Conservation (phyloP, 2,888 invertebrate genomes). For the Smittia aterrima region DNA sequence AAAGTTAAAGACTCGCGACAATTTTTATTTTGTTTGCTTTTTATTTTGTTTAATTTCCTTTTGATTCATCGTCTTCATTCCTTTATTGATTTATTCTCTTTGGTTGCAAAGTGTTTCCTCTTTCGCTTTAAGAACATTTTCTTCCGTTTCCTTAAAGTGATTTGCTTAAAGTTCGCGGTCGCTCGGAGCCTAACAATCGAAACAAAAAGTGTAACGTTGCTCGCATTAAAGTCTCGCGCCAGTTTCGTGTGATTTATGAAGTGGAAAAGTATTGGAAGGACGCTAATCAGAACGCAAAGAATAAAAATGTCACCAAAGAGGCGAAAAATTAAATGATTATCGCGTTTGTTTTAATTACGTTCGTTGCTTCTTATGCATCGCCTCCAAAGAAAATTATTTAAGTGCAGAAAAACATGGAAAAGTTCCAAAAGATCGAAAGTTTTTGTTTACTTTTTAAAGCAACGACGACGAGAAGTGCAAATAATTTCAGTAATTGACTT, state of each 20-base stretch:
- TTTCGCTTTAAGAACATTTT: not conserved
- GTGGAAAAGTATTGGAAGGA: constrained; percentile 24
- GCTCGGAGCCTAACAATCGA: not conserved
- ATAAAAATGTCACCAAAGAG: constrained; percentile 35
- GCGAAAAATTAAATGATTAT: constrained; percentile 40
- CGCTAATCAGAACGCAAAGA: constrained; percentile 16
- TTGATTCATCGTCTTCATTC: not conserved
- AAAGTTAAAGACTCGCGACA: not conserved
- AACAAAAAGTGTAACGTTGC: not conserved
- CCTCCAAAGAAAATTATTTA: not conserved
- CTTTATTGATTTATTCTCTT: not conserved
- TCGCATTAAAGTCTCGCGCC: no score
- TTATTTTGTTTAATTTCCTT: not conserved
- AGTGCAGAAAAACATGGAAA: not conserved
- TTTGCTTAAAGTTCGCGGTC: not conserved
- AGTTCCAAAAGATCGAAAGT: not conserved
- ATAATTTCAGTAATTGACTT: not conserved
- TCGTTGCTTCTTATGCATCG: not conserved
- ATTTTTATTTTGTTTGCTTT: constrained; percentile 23
- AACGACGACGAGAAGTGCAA: not conserved
- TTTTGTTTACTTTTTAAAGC: not conserved
- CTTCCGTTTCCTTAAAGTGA: not conserved
- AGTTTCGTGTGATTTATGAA: constrained; percentile 32
- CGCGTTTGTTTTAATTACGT: not conserved
- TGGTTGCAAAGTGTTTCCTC: not conserved